These are phyloP conservation scores for Poecile atricapillus DNA, from an alignment of 2,113 vertebrate genomes.

Conservation along the genomic window DNA sequence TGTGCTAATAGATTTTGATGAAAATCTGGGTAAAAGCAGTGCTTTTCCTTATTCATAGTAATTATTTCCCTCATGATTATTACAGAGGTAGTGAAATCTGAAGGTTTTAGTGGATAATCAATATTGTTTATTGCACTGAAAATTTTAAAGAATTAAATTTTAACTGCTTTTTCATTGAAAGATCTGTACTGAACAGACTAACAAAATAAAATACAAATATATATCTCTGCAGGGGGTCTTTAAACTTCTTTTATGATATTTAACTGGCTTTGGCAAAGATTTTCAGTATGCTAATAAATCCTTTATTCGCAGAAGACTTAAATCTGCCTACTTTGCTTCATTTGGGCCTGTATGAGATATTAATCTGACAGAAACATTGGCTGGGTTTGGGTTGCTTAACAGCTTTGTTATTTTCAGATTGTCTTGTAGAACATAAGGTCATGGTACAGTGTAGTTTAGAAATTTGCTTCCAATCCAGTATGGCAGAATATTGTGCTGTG, in stretches of 20 bases:
- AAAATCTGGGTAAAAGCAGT: constrained; percentile 34
- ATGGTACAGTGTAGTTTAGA: constrained; percentile 1
- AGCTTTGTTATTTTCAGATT: constrained; percentile 62
- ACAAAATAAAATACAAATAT: constrained; percentile 65
- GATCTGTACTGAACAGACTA: constrained; percentile 29
- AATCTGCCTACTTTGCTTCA: constrained; percentile 62
- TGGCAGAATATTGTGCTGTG: neutral
- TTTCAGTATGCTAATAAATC: constrained; percentile 65
- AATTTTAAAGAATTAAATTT: constrained; percentile 67
- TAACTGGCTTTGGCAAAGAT: constrained; percentile 61
- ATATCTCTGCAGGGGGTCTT: constrained; percentile 51
- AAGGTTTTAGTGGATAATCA: constrained; percentile 63
- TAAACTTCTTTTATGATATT: constrained; percentile 59
- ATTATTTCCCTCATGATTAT: constrained; percentile 58
- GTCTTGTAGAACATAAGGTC: constrained; percentile 58
- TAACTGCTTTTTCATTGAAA: constrained; percentile 58
- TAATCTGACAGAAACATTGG: constrained; percentile 60
- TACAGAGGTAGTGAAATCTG: constrained; percentile 53
- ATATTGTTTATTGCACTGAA: constrained; percentile 63
- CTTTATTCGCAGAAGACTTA: constrained; percentile 64
- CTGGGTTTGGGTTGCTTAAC: constrained; percentile 44
- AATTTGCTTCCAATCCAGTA: constrained; percentile 26
- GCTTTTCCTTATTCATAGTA: neutral
- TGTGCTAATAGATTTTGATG: neutral
- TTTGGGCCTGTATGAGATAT: constrained; percentile 58